phyloP scores from a whole-genome alignment of 2,888 invertebrate genomes.

The Thecocarcelia acutangulata region DNA sequence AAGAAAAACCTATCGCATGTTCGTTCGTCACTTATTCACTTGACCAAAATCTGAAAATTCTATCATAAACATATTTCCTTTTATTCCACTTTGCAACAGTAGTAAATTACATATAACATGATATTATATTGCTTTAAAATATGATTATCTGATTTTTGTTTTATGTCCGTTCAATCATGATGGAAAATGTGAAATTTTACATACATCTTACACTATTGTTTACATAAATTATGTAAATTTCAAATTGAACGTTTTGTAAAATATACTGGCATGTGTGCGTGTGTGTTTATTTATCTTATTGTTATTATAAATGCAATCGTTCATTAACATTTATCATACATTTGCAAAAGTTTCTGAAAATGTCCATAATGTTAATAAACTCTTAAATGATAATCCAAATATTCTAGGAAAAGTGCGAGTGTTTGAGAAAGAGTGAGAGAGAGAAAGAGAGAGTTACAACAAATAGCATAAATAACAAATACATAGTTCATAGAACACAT shows the following conservation, averaged over 20 bases:
- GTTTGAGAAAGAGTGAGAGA: not conserved
- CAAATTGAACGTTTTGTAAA: slow-evolving; percentile 20
- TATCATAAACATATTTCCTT: slow-evolving; percentile 1
- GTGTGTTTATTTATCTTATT: slow-evolving; percentile 26
- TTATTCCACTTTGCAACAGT: not conserved
- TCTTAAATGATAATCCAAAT: slow-evolving; percentile 2
- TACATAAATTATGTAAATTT: slow-evolving; percentile 64
- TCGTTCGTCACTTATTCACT: not conserved
- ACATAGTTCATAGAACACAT: not conserved
- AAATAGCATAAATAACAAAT: slow-evolving; percentile 6
- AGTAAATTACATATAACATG: slow-evolving; percentile 3
- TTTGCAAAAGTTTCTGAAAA: slow-evolving; percentile 34
- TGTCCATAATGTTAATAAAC: slow-evolving; percentile 9
- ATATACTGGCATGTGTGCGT: not conserved
- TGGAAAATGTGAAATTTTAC: slow-evolving; percentile 18
- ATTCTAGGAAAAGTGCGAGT: no score
- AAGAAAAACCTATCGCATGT: not conserved
- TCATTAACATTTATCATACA: slow-evolving; percentile 46
- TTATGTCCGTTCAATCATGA: not conserved
- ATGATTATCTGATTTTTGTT: slow-evolving; percentile 45
- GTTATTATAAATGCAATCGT: slow-evolving; percentile 48
- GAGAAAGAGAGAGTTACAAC: no score
- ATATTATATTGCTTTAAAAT: slow-evolving; percentile 19
- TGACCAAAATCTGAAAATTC: not conserved
- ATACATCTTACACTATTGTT: slow-evolving; percentile 47